Base-by-base conservation (phyloP, 2,888 invertebrate genomes). In the Caenorhabditis zanzibari region DNA sequence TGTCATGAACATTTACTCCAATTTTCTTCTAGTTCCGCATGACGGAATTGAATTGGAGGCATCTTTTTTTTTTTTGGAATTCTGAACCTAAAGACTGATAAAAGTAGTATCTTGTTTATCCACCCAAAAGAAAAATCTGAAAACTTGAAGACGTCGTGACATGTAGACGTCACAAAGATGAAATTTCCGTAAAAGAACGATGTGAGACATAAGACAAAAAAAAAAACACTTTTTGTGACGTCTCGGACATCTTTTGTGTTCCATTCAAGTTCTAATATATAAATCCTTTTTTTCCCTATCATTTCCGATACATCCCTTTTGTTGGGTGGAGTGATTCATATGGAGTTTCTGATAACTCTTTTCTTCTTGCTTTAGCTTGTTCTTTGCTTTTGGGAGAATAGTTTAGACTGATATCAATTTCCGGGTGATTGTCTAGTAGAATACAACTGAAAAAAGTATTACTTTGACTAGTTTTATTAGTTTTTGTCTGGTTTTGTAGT, bases 121-220 rank as follows among this genome's bases (percentile, higher is more conserved):
- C 22, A n/a, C 2, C 10, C n/a, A n/a, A 38, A 10, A 4, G 32
- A 32, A 19, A 14, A 24, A 63, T 44, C 24, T 63, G 24, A 54
- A 54, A 54, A 54, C 44, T 6, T 44, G 44, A 26, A 44, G 44
- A 63, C 44, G 61, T 38, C 44, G 63, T 63, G 63, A 63, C 63
- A 63, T 63, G 66, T 49, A 66, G 66, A 66, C 66, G 66, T 66
- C 66, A 66, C 49, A 52, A 22, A 66, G 22, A 66, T 66, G 52
- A 66, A 66, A 66, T 66, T 66, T 66, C 66, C 66, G 63, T 24
- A 10, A 14, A n/a, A 16, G 63, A 49, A 49, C 16, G 26, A 54
- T 22, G 22, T 19, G 47, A 63, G 63, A 49, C 47, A 28, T 32
- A 35, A 63, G 63, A 63, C 47, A 63, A 44, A 63, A 63, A 59